Conservation (phyloP, 2,888 invertebrate genomes). For the Parnassius mnemosyne region DNA sequence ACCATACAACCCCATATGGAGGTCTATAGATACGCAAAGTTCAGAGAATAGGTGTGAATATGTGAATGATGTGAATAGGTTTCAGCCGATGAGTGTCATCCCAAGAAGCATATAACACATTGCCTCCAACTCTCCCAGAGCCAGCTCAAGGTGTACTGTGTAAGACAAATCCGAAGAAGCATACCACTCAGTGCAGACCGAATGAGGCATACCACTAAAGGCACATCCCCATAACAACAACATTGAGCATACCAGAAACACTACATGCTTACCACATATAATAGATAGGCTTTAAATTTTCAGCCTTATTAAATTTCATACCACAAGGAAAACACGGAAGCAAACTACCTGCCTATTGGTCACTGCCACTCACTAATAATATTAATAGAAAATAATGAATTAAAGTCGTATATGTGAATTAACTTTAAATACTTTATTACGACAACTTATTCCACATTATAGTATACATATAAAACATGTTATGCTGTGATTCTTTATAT, state of each 20-base stretch:
- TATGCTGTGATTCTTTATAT: conserved; percentile 77
- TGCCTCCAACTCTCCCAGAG: conserved; percentile 26
- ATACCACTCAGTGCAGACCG: not conserved
- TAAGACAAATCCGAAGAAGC: not conserved
- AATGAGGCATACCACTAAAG: not conserved
- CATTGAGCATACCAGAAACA: conserved; percentile 22
- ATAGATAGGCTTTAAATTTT: not conserved
- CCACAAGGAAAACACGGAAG: conserved; percentile 4
- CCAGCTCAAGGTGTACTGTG: conserved; percentile 7
- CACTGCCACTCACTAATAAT: conserved; percentile 45
- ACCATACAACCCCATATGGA: conserved; percentile 42
- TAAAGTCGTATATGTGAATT: conserved; percentile 73
- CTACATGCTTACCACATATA: no score
- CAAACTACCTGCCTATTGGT: conserved; percentile 8
- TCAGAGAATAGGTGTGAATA: no score
- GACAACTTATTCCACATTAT: conserved; percentile 79
- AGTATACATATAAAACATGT: conserved; percentile 80
- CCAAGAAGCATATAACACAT: conserved; percentile 7
- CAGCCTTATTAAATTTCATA: conserved; percentile 36
- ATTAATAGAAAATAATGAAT: conserved; percentile 50
- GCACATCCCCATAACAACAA: conserved; percentile 9
- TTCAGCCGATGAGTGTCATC: conserved; percentile 26
- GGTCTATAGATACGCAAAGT: conserved; percentile 29
- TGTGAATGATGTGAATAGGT: conserved; percentile 72
- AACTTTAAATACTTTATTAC: conserved; percentile 81